Base-by-base conservation (phyloP, 2,888 invertebrate species). In the Notodonta ziczac region DNA sequence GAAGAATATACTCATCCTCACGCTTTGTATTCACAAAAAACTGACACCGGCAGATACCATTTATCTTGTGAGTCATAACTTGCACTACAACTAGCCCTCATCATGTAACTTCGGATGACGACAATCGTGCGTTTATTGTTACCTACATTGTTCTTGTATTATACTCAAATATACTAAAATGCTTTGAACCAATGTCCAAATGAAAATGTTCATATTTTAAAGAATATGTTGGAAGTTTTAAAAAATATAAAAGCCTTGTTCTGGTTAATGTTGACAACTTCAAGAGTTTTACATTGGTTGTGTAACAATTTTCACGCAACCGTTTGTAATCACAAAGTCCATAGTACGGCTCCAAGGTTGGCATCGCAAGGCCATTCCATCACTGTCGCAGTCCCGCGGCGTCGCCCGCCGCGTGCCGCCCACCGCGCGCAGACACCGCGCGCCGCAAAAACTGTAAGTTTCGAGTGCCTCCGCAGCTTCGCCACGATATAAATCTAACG, bases 401-500 rank as follows among this genome's bases (percentile, higher is more conserved):
- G 59, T 24, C 54, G 16, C 61, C 16, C 50, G 62, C 63, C 54
- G n/a, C 61, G 10, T 46, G 61, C 63, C 57, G 62, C 76, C 2
- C 24, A 2, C 24, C 24, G 24, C 24, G 1, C 24, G 24, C n/a
- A n/a, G n/a, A n/a, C n/a, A n/a, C 24, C 24, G 24, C 61, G 13
- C 50, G 62, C 63, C 57, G 62, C 76, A 77, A 80, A 81, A 80
- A 80, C 72, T 78, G 76, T 76, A 80, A 81, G 80, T 81, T 78
- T 76, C 70, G 74, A 80, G 80, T 79, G 80, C 65, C 65, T 32
- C 46, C 53, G 16, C 58, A 46, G 16, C 24, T 32, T 70, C 81
- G 76, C 72, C 78, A 73, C 83, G 83, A 83, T 83, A 86, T 86
- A 86, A 87, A 87, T 86, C 87, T 86, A 78, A 66, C 75, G 80